phyloP scores from a whole-genome alignment of 2,113 vertebrate species.

The Thermophis baileyi region DNA sequence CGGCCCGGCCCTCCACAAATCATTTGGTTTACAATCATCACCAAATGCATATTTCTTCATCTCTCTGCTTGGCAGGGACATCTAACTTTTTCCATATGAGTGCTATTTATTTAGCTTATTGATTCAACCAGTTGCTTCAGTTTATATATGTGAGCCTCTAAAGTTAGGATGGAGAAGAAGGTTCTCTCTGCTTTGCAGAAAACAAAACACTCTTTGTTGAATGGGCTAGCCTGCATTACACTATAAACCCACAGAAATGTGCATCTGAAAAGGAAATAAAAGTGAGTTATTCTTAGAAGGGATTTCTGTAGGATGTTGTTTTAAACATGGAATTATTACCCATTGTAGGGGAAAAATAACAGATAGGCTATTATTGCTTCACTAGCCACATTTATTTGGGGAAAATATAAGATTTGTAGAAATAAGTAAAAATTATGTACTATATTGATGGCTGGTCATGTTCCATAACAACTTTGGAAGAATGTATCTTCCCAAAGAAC shows the following conservation, averaged over 20 bases:
- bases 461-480: not conserved
- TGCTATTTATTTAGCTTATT: constrained; percentile 51
- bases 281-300: constrained; percentile 34
- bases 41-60: not conserved
- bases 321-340: constrained; percentile 1
- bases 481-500: not conserved
- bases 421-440: not conserved
- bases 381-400: not conserved
- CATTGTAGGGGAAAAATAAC: not conserved
- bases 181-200: not conserved
- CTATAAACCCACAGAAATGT: not conserved
- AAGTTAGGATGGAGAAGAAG: not conserved
- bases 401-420: not conserved
- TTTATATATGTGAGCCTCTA: constrained; percentile 33
- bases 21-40: constrained; percentile 27
- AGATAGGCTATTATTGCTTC: not conserved
- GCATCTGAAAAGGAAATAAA: constrained; percentile 41
- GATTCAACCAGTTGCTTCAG: constrained; percentile 48
- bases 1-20: not conserved
- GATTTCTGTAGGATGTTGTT: constrained; percentile 14
- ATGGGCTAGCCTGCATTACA: not conserved
- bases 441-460: not conserved
- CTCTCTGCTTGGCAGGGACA: constrained; percentile 18
- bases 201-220: constrained; percentile 26
- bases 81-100: constrained; percentile 55